These are phyloP conservation scores for Plestiodon gilberti DNA, from an alignment of 2,113 vertebrate genomes.

Conservation along the genomic window DNA sequence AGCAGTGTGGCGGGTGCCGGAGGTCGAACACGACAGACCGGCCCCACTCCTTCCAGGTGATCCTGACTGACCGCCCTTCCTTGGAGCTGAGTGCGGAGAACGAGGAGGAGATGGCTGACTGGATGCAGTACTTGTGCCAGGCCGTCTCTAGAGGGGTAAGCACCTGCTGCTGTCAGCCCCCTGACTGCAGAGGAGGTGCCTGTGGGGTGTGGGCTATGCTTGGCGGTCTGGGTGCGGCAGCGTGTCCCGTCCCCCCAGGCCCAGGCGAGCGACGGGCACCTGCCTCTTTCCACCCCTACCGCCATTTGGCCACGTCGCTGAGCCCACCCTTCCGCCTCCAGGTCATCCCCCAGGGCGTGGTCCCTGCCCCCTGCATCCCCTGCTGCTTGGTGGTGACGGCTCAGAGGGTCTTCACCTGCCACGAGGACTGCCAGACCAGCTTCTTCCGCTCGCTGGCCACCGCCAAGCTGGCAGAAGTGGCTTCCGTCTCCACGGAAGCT, in stretches of 20 bases:
- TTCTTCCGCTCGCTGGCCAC: constrained; percentile 93
- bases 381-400: constrained; percentile 93
- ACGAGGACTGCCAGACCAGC: constrained; percentile 97
- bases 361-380: constrained; percentile 88
- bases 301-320: too few relatives aligned
- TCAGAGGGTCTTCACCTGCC: constrained; percentile 87
- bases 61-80: constrained; percentile 89
- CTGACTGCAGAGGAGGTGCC: not conserved
- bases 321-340: constrained; percentile 40
- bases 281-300: too few relatives aligned
- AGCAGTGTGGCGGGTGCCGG: constrained; percentile 94
- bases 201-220: too few relatives aligned
- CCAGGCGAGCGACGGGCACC: too few relatives aligned
- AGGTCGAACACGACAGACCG: constrained; percentile 90
- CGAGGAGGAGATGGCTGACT: constrained; percentile 95
- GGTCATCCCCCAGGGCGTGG: constrained; percentile 90
- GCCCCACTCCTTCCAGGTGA: constrained; percentile 94
- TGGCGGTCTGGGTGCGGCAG: too few relatives aligned
- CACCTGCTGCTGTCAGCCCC: accelerated
- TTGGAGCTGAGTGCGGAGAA: constrained; percentile 90
- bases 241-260: too few relatives aligned
- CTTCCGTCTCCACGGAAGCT: constrained; percentile 73
- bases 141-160: constrained; percentile 96
- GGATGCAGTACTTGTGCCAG: constrained; percentile 97
- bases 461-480: constrained; percentile 78